Percentiles rank a stretch among this genome's conserved stretches.
Evolutionary conservation across 2,888 invertebrate genomes (phyloP).

Genomic region (Epiblema foenella): DNA sequence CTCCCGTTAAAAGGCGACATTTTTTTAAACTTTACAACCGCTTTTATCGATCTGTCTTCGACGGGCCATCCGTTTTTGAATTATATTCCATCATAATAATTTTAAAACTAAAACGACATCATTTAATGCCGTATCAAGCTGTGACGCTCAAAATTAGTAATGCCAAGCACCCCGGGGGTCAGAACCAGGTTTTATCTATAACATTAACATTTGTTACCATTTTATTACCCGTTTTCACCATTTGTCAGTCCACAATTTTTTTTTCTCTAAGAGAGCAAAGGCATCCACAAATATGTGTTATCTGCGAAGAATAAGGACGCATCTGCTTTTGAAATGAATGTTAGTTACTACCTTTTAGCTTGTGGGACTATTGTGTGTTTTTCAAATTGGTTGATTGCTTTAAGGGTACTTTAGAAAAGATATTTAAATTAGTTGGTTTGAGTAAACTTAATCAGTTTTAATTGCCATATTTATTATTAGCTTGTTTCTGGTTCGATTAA

Average conservation of each 20-base stretch:
- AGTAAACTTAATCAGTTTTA: conserved; percentile 28
- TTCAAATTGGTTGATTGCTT: conserved; percentile 37
- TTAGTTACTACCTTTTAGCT: background rate
- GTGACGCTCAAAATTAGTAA: conserved; percentile 41
- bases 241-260: conserved; percentile 38
- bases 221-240: conserved; percentile 47
- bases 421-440: conserved; percentile 29
- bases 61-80: conserved; percentile 32
- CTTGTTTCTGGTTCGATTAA: conserved; percentile 18
- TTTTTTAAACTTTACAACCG: conserved; percentile 2
- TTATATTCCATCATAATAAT: conserved; percentile 38
- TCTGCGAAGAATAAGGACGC: background rate
- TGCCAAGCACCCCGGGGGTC: conserved; percentile 44
- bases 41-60: conserved; percentile 39
- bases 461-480: conserved; percentile 20
- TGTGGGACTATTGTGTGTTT: conserved; percentile 38
- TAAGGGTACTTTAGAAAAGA: conserved; percentile 9
- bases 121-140: conserved; percentile 45
- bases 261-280: conserved; percentile 19
- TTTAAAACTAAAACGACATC: conserved; percentile 44
- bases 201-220: conserved; percentile 48
- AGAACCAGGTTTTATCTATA: conserved; percentile 40
- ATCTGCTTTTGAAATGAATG: background rate
- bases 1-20: conserved; percentile 15
- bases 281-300: background rate